Evolutionary conservation across 1,140 invertebrate genomes (phyloP), one percentile per base, ranked within the genome.

Genomic region (Littorina saxatilis): DNA sequence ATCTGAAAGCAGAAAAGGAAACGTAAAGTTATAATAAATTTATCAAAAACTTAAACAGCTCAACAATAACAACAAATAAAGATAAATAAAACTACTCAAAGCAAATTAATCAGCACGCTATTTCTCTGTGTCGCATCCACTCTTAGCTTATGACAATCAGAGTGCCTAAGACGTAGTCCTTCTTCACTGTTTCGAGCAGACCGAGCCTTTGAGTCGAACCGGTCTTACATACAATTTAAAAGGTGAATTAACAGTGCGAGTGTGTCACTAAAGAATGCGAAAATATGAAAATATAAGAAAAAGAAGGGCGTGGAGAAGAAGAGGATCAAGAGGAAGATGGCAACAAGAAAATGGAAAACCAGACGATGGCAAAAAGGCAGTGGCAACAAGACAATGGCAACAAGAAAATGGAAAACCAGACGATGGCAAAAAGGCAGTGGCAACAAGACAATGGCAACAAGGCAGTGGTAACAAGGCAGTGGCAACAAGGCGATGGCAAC

Each of bases 1-100:
- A 61, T 61, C 58, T 61, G 58, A 61, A 61, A 61, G 58, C 7
- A 61, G 27, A 23, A 61, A 61, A 23, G n/a, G n/a, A 23, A 61
- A 9, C 9, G 27, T n/a, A 61, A 23, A 23, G 23, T 61, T 61
- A 61, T n/a, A 52, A 52, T 52, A 52, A 13, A 13, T 23, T 11
- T 52, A 52, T 23, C 50, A 52, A n/a, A n/a, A n/a, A n/a, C n/a
- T n/a, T n/a, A n/a, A n/a, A n/a, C n/a, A n/a, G n/a, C n/a, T n/a
- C n/a, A n/a, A n/a, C n/a, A n/a, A n/a, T n/a, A n/a, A n/a, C n/a
- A n/a, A n/a, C n/a, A n/a, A n/a, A n/a, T n/a, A n/a, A n/a, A n/a
- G n/a, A n/a, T n/a, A n/a, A n/a, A n/a, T n/a, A n/a, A n/a, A n/a
- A n/a, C n/a, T n/a, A n/a, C n/a, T n/a, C n/a, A n/a, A n/a, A n/a